phyloP scores from a whole-genome alignment of 30 jellyfish, hydroid and myxozoan species.

The Cassiopea andromeda region DNA sequence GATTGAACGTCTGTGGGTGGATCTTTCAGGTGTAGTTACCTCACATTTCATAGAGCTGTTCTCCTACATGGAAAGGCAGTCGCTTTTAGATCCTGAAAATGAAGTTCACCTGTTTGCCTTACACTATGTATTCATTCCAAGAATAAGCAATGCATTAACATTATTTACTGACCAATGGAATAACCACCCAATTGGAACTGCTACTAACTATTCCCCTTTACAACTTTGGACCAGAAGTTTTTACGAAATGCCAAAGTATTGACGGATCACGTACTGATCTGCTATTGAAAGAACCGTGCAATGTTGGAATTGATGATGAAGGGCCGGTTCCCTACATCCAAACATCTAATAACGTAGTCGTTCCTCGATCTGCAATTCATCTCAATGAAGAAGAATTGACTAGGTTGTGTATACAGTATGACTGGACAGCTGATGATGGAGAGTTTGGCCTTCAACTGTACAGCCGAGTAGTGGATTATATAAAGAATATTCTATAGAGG shows the following conservation, averaged over 20 bases:
- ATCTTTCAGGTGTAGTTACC: slow-evolving; percentile 3
- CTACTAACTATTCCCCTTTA: slow-evolving; percentile 19
- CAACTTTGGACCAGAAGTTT: slow-evolving; percentile 44
- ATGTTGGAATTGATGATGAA: slow-evolving; percentile 35
- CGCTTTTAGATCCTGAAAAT: slow-evolving; percentile 46
- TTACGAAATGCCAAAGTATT: not conserved
- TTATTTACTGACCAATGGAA: slow-evolving; percentile 35
- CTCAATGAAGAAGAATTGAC: slow-evolving; percentile 7
- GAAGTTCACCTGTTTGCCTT: slow-evolving; percentile 46
- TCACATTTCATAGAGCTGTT: slow-evolving; percentile 17
- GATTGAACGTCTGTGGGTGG: slow-evolving; percentile 36
- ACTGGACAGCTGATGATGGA: slow-evolving; percentile 12
- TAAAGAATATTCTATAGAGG: not conserved
- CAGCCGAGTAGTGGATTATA: not conserved
- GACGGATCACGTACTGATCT: not conserved
- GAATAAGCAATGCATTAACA: slow-evolving; percentile 21
- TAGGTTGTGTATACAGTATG: not conserved
- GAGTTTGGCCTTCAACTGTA: slow-evolving; percentile 6
- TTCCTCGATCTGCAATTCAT: slow-evolving; percentile 14
- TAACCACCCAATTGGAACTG: slow-evolving; percentile 42
- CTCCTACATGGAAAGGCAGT: slow-evolving; percentile 13
- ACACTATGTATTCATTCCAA: slow-evolving; percentile 28
- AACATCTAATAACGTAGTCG: slow-evolving; percentile 17
- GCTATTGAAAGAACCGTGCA: not conserved
- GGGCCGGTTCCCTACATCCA: slow-evolving; percentile 35